phyloP scores from a whole-genome alignment of 2,888 invertebrate genomes.

The Spisula solida region DNA sequence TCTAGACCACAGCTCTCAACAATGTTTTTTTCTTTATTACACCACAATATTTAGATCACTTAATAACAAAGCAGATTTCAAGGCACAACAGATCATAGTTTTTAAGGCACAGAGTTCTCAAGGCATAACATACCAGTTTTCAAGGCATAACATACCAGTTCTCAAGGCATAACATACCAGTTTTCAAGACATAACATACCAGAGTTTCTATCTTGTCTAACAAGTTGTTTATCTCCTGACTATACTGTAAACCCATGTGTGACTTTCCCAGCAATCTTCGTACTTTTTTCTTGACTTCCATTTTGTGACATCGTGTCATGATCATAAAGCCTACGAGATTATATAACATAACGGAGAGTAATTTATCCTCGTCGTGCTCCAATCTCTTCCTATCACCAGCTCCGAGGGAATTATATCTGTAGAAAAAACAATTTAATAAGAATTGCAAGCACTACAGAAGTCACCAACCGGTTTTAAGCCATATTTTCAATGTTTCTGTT shows the following conservation, averaged over 20 bases:
- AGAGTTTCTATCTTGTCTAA: conserved; percentile 97
- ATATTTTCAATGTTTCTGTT: too few relatives aligned
- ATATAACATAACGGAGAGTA: conserved; percentile 97
- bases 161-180: conserved; percentile 91
- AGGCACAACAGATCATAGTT: too few relatives aligned
- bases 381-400: conserved; percentile 93
- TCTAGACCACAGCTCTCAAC: too few relatives aligned
- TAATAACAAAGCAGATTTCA: too few relatives aligned
- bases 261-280: conserved; percentile 98
- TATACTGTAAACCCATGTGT: conserved; percentile 98
- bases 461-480: too few relatives aligned
- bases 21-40: too few relatives aligned
- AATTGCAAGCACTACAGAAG: too few relatives aligned
- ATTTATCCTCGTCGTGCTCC: conserved; percentile 98
- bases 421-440: not conserved
- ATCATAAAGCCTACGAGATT: conserved; percentile 98
- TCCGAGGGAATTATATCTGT: conserved; percentile 95
- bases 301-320: conserved; percentile 95
- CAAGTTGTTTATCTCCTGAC: conserved; percentile 98
- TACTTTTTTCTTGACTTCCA: conserved; percentile 89
- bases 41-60: too few relatives aligned
- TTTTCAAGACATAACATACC: conserved; percentile 89
- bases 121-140: too few relatives aligned
- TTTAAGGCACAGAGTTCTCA: too few relatives aligned
- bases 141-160: too few relatives aligned